Conservation (phyloP, 37 sponge, comb jelly and placozoan species). For the Petrosia ficiformis region DNA sequence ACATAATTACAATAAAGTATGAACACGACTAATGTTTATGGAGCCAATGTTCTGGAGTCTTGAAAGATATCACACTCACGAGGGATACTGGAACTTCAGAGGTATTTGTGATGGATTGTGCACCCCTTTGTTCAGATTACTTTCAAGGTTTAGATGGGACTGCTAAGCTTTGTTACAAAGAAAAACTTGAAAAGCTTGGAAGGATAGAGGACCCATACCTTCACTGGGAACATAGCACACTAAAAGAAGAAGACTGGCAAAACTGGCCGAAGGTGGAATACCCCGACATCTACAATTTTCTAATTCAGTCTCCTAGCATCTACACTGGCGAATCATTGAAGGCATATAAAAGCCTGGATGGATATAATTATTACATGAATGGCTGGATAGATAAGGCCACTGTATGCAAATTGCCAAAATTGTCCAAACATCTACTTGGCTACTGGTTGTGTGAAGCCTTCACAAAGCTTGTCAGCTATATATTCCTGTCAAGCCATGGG, state of each 20-base stretch:
- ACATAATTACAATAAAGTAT: too few relatives aligned
- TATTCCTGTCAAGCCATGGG: constrained; percentile 36
- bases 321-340: constrained; percentile 37
- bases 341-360: constrained; percentile 39
- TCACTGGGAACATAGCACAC: background rate
- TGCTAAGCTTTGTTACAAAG: background rate
- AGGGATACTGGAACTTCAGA: too few relatives aligned
- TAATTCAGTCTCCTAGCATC: constrained; percentile 28
- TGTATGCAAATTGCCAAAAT: background rate
- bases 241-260: constrained; percentile 2
- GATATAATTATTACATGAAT: constrained; percentile 34
- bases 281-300: constrained; percentile 43
- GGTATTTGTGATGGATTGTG: too few relatives aligned
- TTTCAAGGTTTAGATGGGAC: too few relatives aligned
- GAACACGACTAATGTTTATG: too few relatives aligned
- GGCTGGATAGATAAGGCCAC: constrained; percentile 19
- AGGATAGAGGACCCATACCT: constrained; percentile 3
- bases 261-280: constrained; percentile 53
- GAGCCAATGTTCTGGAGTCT: too few relatives aligned
- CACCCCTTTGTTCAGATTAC: too few relatives aligned
- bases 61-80: too few relatives aligned
- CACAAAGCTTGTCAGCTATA: constrained; percentile 32
- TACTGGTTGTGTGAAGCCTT: constrained; percentile 29
- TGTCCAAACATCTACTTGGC: background rate
- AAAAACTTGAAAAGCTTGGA: constrained; percentile 11